Percentiles rank a stretch among this genome's conserved stretches.
Conservation (phyloP, 2,113 vertebrate species). For the Spea multiplicata region DNA sequence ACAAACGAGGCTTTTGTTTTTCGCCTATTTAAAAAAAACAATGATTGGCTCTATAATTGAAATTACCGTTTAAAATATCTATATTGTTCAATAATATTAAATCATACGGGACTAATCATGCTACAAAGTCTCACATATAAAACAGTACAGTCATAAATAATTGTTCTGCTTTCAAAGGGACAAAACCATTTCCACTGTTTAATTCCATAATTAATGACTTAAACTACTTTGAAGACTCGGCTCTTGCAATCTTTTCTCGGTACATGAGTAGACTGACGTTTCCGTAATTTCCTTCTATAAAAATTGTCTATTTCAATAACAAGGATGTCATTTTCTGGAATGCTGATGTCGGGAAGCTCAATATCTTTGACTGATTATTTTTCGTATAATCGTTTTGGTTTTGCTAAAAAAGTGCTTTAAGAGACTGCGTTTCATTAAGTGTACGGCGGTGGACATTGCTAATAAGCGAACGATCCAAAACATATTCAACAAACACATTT, state of each 20-base stretch:
- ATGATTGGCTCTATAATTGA: no score
- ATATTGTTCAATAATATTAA: no score
- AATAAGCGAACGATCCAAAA: no score
- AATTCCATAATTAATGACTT: slow-evolving; percentile 41
- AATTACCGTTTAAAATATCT: no score
- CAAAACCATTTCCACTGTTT: slow-evolving; percentile 34
- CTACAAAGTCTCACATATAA: slow-evolving; percentile 21
- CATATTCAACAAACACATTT: no score
- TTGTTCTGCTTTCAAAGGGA: slow-evolving; percentile 14
- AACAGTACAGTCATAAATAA: slow-evolving; percentile 14
- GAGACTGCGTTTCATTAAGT: no score
- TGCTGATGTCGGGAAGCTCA: not conserved
- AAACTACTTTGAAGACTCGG: slow-evolving; percentile 6
- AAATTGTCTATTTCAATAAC: slow-evolving; percentile 5
- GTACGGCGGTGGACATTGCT: no score
- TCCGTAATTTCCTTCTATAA: not conserved
- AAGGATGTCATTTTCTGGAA: slow-evolving; percentile 7
- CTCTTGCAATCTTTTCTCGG: slow-evolving; percentile 22
- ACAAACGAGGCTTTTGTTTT: no score
- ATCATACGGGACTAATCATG: not conserved
- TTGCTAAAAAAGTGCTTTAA: no score
- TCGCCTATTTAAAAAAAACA: no score
- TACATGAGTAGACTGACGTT: slow-evolving; percentile 7
- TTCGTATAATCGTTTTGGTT: not conserved
- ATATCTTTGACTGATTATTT: not conserved